These are phyloP conservation scores for Sisyra terminalis DNA, from an alignment of 2,888 invertebrate genomes.

Conservation along the genomic window DNA sequence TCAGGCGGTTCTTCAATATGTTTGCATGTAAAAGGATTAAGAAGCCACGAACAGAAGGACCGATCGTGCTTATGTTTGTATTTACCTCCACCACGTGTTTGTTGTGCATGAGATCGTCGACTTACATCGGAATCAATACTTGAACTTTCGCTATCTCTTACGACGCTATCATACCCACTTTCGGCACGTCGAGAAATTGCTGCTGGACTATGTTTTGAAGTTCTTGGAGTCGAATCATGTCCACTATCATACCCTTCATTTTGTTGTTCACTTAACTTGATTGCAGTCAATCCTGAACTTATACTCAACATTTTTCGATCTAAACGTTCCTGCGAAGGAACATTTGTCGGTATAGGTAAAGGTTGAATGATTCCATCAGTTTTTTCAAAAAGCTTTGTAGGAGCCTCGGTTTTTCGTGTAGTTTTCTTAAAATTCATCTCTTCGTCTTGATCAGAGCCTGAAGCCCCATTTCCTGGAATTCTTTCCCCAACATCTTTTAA, in stretches of 20 bases:
- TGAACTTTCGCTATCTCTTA: slow-evolving; percentile 76
- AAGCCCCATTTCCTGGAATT: slow-evolving; percentile 43
- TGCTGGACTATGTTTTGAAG: slow-evolving; percentile 64
- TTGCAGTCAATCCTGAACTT: slow-evolving; percentile 44
- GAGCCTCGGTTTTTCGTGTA: slow-evolving; percentile 14
- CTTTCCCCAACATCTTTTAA: slow-evolving; percentile 49
- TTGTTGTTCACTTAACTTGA: slow-evolving; percentile 31
- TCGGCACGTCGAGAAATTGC: slow-evolving; percentile 68
- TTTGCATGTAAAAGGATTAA: slow-evolving; percentile 62
- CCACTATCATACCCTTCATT: slow-evolving; percentile 71
- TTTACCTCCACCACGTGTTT: slow-evolving; percentile 30
- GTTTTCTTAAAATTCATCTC: slow-evolving; percentile 27
- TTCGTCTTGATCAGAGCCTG: slow-evolving; percentile 23
- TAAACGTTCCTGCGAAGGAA: slow-evolving; percentile 43
- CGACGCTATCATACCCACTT: slow-evolving; percentile 83
- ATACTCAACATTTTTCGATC: slow-evolving; percentile 43
- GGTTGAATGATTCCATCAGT: slow-evolving; percentile 12
- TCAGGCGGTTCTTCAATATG: slow-evolving; percentile 43
- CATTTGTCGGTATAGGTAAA: slow-evolving; percentile 36
- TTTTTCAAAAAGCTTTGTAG: slow-evolving; percentile 9
- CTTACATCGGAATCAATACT: slow-evolving; percentile 60
- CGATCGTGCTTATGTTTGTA: slow-evolving; percentile 51
- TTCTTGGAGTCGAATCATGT: slow-evolving; percentile 67
- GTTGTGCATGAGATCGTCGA: slow-evolving; percentile 26
- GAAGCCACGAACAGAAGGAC: slow-evolving; percentile 57